Base-by-base conservation (phyloP, 2,888 invertebrate genomes). In the Craniophora ligustri region DNA sequence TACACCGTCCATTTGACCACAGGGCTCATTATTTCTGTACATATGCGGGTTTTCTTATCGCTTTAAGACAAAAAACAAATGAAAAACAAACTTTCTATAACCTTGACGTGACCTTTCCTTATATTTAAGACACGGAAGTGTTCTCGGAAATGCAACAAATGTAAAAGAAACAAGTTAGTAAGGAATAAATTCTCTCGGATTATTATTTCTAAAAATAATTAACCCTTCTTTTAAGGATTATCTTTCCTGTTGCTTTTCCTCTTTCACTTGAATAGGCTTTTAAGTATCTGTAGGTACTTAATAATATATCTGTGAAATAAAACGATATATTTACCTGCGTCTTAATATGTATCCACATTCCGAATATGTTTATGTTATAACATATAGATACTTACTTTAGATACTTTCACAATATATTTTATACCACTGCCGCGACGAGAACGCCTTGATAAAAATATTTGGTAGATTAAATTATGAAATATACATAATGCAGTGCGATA, bases 71-170 rank as follows among this genome's bases (percentile, higher is more conserved):
- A 72, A 65, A 72, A 72, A 58, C 56, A 66, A 66, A 67, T 66
- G 57, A 69, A 72, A 68, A 72, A 67, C 60, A 63, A 72, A 70
- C 71, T 72, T 69, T 72, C 71, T 69, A 69, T 36, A 58, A 59
- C 60, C 70, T 69, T 56, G 60, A 16, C 34, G 28, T 67, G 67
- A 72, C 70, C 72, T 73, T 72, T 72, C 64, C 73, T 69, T 18
- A 11, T 44, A 14, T n/a, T 21, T 32, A 10, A 55, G 41, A 7
- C 65, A 7, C 65, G 64, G 64, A 60, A 64, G 36, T 65, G 15
- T 68, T 65, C 65, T 56, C 39, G 66, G 64, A 71, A 71, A 64
- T 28, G 26, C 54, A 50, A 61, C 54, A 59, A 68, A 46, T 35
- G 38, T 45, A 53, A 18, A 28, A 50, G 39, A 59, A 45, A 60